Percentiles rank a stretch among this genome's conserved stretches.
phyloP scores from a whole-genome alignment of 2,113 vertebrate genomes.

The Anguilla japonica region DNA sequence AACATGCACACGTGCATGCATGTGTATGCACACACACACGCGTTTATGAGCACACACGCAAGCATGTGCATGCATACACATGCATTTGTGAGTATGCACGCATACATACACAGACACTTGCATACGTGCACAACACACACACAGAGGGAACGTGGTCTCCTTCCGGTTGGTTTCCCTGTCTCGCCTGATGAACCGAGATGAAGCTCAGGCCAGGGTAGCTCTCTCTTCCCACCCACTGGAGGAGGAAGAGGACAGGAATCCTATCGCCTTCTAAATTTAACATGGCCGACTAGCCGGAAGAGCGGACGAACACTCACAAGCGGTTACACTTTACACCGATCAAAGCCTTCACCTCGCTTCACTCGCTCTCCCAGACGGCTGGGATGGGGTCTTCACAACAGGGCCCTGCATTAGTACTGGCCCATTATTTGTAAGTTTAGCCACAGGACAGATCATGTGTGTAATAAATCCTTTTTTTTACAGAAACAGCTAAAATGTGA shows the following conservation, averaged over 20 bases:
- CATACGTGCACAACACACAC: too few relatives aligned
- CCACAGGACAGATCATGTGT: not conserved
- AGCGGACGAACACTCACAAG: constrained; percentile 19
- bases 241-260: constrained; percentile 29
- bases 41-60: too few relatives aligned
- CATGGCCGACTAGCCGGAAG: constrained; percentile 9
- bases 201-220: constrained; percentile 32
- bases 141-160: not conserved
- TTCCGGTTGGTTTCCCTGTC: constrained; percentile 36
- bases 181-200: constrained; percentile 30
- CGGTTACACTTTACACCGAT: constrained; percentile 26
- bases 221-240: constrained; percentile 28
- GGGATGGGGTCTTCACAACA: not conserved
- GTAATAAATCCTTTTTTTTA: not conserved
- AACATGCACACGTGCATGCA: too few relatives aligned
- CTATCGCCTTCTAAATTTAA: constrained; percentile 22
- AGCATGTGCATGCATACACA: too few relatives aligned
- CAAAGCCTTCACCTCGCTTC: constrained; percentile 16
- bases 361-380: constrained; percentile 10
- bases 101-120: too few relatives aligned
- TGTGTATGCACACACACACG: too few relatives aligned
- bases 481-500: not conserved
- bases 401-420: not conserved
- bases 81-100: too few relatives aligned
- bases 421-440: not conserved